Evolutionary conservation across 1,140 invertebrate species (phyloP), one percentile per base, ranked within the genome.

Genomic region (Stratiolaelaps scimitus): DNA sequence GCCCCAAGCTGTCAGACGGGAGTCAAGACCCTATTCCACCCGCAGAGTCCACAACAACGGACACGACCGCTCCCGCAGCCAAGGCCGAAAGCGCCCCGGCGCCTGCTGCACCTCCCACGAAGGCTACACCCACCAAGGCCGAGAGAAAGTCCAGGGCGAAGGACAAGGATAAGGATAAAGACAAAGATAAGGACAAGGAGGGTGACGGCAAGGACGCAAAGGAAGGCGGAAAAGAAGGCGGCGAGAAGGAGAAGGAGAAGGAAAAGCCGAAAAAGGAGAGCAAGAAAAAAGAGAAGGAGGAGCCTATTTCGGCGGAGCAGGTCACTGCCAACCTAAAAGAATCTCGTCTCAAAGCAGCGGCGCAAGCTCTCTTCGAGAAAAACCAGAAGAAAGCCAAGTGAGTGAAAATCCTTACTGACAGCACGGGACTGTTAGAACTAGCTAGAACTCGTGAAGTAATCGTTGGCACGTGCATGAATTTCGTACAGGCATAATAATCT

Each of bases 311-410:
- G 26, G 53, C 53, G 26, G 53, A 60, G 34, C 26, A 26, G 53
- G 26, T 60, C 53, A 60, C 53, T 34, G 53, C 53, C 53, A 60
- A 60, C 34, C 53, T 60, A 15, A 60, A 60, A 34, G 53, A 60
- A 60, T 60, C 53, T 17, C 26, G 34, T 26, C 53, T 60, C 15
- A 60, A 60, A 34, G 53, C 53, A 34, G 53, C 53, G 13, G 53
- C 53, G 17, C 53, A 60, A 60, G 53, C 53, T 60, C 34, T 60
- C 26, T 60, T 60, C 53, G 53, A 60, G 23, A 60, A 60, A 60
- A 60, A 60, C 23, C 53, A 60, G 34, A 60, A 60, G 53, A 60
- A 60, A 34, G 26, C 26, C 17, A 60, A 60, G 53, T 60, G 53
- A 60, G 53, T 60, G 20, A 10, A 40, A 40, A 4, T 10, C 34